These are phyloP conservation scores for Phocoena phocoena DNA, from an alignment of 2,113 vertebrate species.

Conservation along the genomic window DNA sequence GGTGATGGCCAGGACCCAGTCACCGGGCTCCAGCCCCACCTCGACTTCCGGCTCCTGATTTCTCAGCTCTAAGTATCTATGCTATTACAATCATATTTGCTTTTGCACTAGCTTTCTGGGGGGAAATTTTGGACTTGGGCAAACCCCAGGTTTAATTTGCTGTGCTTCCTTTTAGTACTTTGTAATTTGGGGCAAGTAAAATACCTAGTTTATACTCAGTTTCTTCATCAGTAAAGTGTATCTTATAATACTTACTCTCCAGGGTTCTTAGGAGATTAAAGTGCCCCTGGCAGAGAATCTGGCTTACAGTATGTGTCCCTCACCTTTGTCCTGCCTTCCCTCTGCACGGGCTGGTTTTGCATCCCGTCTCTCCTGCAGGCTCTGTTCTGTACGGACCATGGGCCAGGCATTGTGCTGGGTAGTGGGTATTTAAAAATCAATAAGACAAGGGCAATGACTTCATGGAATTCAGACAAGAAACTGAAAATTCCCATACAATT, in stretches of 20 bases:
- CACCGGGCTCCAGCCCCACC: rapidly evolving
- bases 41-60: neutral
- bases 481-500: neutral
- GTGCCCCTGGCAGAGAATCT: neutral
- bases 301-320: neutral
- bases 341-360: neutral
- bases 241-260: neutral
- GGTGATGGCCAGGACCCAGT: neutral
- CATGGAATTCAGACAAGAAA: neutral
- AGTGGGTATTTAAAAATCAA: neutral
- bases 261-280: neutral
- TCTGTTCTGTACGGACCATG: neutral
- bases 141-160: neutral
- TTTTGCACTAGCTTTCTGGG: neutral
- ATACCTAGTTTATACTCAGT: neutral
- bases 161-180: neutral
- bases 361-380: neutral
- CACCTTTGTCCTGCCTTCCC: neutral
- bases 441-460: neutral
- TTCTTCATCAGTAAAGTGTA: neutral
- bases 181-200: neutral
- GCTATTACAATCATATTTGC: neutral
- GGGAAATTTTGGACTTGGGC: neutral
- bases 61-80: neutral
- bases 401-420: neutral